These are phyloP conservation scores for Leucophenga varia DNA, from an alignment of 1,140 invertebrate species.

Conservation along the genomic window DNA sequence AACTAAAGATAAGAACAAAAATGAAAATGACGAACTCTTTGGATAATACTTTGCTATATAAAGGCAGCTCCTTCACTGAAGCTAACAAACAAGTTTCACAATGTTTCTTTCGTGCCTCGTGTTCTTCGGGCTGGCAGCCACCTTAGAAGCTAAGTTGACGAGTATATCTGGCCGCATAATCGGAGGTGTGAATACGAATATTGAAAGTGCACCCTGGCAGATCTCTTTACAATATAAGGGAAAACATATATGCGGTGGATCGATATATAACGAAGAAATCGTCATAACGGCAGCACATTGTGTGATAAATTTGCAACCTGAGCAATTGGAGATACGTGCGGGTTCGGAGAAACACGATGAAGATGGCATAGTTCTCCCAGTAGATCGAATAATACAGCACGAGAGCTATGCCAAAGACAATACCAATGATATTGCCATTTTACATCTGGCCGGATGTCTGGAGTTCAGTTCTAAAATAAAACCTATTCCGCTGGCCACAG, in stretches of 20 bases:
- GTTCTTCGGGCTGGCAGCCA: too few relatives aligned
- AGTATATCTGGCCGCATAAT: conserved; percentile 58
- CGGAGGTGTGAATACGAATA: conserved; percentile 55
- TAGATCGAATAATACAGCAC: background rate
- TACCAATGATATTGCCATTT: conserved; percentile 30
- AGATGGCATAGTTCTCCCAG: background rate
- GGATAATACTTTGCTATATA: too few relatives aligned
- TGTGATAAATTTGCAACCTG: background rate
- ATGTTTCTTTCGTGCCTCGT: too few relatives aligned
- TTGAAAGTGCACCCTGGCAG: conserved; percentile 60
- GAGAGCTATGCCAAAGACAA: background rate
- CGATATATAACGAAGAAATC: conserved; percentile 57
- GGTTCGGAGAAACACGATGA: conserved; percentile 7
- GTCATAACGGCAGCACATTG: conserved; percentile 64
- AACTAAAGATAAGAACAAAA: too few relatives aligned
- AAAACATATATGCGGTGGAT: conserved; percentile 59
- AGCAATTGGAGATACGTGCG: background rate
- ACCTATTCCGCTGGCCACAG: conserved; percentile 11
- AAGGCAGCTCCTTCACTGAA: too few relatives aligned
- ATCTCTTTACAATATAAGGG: conserved; percentile 57
- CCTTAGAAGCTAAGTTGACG: too few relatives aligned
- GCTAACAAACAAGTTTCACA: too few relatives aligned
- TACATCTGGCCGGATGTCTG: conserved; percentile 12
- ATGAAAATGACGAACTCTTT: too few relatives aligned
- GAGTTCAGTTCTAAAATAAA: background rate